Evolutionary conservation across 2,888 invertebrate genomes (phyloP), one percentile per base, ranked within the genome.

Genomic region (Tribolium freemani): DNA sequence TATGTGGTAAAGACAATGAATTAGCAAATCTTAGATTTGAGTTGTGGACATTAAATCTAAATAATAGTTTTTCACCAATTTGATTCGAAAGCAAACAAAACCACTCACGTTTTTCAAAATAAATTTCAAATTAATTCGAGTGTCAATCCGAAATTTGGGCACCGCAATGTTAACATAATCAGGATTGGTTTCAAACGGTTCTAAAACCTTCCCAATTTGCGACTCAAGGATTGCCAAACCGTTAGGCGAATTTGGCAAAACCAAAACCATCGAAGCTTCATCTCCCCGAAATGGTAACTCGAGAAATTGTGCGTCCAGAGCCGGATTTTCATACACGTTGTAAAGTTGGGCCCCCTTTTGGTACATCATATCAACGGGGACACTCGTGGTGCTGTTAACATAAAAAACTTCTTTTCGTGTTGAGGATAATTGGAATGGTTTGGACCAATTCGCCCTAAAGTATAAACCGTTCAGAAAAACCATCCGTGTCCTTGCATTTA

Each of bases 381-480:
- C 67, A 16, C 73, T 56, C 8, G 71, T 64, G 5, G 61, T 73
- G 5, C 45, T 54, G 11, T 56, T 69, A 8, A 54, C 11, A 50
- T 74, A 76, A 69, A 82, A 82, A 11, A 21, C 4, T 9, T 1
- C 26, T 0, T 76, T 75, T 10, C 63, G 11, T 30, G 76, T 78
- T 44, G 50, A 51, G 50, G 56, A 50, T 31, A 46, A 20, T 11
- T 64, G 13, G 50, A 77, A 77, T 8, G 56, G 61, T 8, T 13
- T 30, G 0, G 64, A 51, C 79, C 80, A 80, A 9, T 70, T 74
- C 1, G 75, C 81, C 26, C 80, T 76, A 67, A 83, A 83, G 69
- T 83, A 78, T 20, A 83, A 50, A 5, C 82, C 81, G 63, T 83
- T 83, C 0, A 81, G 77, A n/a, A 83, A 70, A 3, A 83, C 71